Evolutionary conservation across 2,888 invertebrate species (phyloP), one percentile per base, ranked within the genome.

Genomic region (Amblyjoppa proteus): DNA sequence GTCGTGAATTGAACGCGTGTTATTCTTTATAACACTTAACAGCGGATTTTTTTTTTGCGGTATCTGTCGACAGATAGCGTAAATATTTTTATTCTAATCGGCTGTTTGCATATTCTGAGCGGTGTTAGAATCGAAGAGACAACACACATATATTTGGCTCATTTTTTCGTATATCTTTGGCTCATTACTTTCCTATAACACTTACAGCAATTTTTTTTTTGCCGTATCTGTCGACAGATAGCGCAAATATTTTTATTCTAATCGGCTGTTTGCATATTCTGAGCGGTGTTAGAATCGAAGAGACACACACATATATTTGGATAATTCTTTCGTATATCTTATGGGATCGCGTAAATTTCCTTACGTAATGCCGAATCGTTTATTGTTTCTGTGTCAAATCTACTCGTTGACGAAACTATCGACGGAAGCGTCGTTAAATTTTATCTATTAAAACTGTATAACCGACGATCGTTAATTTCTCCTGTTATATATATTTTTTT

Each of bases 371-470:
- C 16, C 0, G 45, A 16, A 5, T 61, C 9, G 56, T 61, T 34
- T 64, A 16, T 64, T 64, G 9, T 25, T 58, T 58, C 28, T 58
- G 64, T 64, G 34, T 34, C n/a, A 64, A 64, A 64, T 16, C 64
- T 61, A 61, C 2, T 38, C 34, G n/a, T 34, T 49, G 45, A 13
- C 6, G 25, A 64, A 13, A 66, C n/a, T 20, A 74, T 61, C 11
- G 20, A 38, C 28, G n/a, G 25, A 58, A 58, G 31, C n/a, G 20
- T 64, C 6, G 49, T 68, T 31, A 56, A n/a, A 56, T 51, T 34
- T 76, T 3, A 58, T 45, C 53, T 69, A 16, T 45, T 34, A 31
- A 34, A 20, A 25, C 41, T 20, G 53, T 49, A 58, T 49, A 41
- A 64, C 61, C 64, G 64, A 34, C 64, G 34, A 64, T 64, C 45